A percentile compares a stretch with the other conserved stretches of the same genome.
phyloP scores from a whole-genome alignment of 2,797 vertebrate species.

The Falco concolor region DNA sequence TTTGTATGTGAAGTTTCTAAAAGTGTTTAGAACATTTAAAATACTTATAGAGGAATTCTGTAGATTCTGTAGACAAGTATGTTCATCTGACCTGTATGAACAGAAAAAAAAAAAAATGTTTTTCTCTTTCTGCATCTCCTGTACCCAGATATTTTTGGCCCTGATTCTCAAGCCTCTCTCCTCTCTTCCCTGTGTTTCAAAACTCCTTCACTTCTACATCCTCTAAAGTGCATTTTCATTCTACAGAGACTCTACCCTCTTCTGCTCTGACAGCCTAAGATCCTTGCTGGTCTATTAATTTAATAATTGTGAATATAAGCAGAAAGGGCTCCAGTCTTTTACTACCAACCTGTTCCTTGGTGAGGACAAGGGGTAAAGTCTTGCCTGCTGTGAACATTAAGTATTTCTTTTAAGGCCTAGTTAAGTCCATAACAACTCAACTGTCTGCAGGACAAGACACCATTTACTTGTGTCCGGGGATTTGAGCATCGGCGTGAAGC shows the following conservation, averaged over 20 bases:
- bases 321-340: neutral
- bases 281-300: slow-evolving; percentile 8
- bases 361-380: slow-evolving; percentile 9
- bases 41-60: neutral
- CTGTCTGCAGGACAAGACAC: neutral
- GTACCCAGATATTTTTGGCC: neutral
- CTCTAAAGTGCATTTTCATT: slow-evolving; percentile 13
- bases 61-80: neutral
- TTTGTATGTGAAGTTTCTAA: neutral
- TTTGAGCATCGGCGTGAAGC: neutral
- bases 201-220: neutral
- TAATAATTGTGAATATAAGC: slow-evolving; percentile 25
- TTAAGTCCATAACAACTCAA: neutral
- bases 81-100: neutral
- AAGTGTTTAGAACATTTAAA: neutral
- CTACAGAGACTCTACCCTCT: neutral
- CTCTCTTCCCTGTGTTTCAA: neutral
- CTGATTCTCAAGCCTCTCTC: neutral
- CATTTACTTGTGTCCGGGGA: neutral
- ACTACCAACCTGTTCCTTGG: neutral
- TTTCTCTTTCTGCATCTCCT: neutral
- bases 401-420: neutral
- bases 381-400: slow-evolving; percentile 24
- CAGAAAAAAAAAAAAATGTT: neutral
- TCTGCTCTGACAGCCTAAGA: neutral